phyloP scores from a whole-genome alignment of 2,797 vertebrate genomes.

The Rhodeus uyekii region DNA sequence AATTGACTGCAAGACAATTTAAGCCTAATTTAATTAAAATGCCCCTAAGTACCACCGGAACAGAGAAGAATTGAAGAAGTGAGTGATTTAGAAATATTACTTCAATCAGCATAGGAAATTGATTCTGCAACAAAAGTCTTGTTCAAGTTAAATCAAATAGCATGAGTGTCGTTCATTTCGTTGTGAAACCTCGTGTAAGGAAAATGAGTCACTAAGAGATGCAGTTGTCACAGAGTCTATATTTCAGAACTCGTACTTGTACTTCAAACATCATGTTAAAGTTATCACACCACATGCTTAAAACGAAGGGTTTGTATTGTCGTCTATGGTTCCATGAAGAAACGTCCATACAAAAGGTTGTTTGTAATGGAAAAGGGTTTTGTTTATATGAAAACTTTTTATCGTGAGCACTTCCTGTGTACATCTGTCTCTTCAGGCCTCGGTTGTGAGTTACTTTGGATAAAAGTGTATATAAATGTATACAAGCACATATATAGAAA shows the following conservation, averaged over 20 bases:
- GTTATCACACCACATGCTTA: too few species aligned
- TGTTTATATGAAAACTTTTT: too few species aligned
- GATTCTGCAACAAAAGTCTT: not conserved
- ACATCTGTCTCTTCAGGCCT: too few species aligned
- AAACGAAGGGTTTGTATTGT: too few species aligned
- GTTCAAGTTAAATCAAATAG: not conserved
- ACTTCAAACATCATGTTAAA: too few species aligned
- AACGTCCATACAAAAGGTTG: too few species aligned
- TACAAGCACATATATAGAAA: not conserved
- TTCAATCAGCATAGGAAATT: not conserved
- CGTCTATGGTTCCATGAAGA: too few species aligned
- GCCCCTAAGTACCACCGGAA: conserved; percentile 14
- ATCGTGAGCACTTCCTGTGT: too few species aligned
- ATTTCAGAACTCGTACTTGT: not conserved
- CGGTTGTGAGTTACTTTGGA: too few species aligned
- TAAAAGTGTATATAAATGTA: not conserved
- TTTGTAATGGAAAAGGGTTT: too few species aligned
- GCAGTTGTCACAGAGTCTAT: not conserved
- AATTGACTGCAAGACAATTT: conserved; percentile 34
- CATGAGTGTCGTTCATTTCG: not conserved
- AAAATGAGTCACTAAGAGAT: not conserved
- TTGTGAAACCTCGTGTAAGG: not conserved
- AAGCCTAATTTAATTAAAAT: conserved; percentile 41
- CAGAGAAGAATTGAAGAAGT: not conserved
- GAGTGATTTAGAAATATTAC: conserved; percentile 34